Percentiles rank a stretch among this genome's conserved stretches.
Conservation (phyloP, 2,888 invertebrate species). For the Dusona sp. region DNA sequence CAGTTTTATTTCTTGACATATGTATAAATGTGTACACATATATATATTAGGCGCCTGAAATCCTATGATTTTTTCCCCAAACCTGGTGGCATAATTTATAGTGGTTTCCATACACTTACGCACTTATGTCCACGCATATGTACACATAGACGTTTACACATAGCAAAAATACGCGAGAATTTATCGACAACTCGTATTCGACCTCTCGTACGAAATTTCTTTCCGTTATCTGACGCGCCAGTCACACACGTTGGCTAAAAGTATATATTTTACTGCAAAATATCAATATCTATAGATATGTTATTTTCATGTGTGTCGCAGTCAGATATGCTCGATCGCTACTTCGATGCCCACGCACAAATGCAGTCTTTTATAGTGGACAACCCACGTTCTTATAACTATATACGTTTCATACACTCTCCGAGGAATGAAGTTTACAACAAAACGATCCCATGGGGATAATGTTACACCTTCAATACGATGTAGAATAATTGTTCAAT, state of each 20-base stretch:
- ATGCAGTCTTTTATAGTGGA: constrained; percentile 38
- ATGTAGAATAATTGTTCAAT: constrained; percentile 67
- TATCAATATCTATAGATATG: constrained; percentile 43
- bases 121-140: neutral
- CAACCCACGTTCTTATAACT: constrained; percentile 57
- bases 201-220: constrained; percentile 64
- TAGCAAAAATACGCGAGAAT: constrained; percentile 49
- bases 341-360: constrained; percentile 62
- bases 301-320: constrained; percentile 42
- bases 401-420: constrained; percentile 20
- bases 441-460: constrained; percentile 66
- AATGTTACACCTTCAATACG: constrained; percentile 61
- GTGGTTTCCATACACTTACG: constrained; percentile 20
- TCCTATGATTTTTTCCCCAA: constrained; percentile 43
- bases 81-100: constrained; percentile 63
- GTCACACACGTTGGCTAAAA: constrained; percentile 35
- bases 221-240: constrained; percentile 59
- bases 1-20: constrained; percentile 33
- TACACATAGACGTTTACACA: neutral
- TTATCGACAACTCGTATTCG: constrained; percentile 64
- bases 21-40: neutral
- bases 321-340: constrained; percentile 56
- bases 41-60: constrained; percentile 35
- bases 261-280: constrained; percentile 31
- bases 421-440: constrained; percentile 20